Base-by-base conservation (phyloP, 1,140 invertebrate species). In the Drosophila yakuba region DNA sequence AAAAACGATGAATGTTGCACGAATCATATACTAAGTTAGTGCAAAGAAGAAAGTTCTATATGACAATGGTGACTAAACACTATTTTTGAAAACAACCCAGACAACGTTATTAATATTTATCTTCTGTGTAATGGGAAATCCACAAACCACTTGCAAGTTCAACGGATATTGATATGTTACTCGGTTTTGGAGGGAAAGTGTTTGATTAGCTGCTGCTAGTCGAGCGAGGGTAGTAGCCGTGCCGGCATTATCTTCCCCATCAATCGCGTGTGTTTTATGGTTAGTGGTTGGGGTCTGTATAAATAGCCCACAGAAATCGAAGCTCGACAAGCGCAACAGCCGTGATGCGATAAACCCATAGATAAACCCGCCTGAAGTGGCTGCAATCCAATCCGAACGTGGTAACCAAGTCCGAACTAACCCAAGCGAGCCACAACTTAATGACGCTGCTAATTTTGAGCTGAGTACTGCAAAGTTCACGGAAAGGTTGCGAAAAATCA, bases 181-280 rank as follows among this genome's bases (percentile, higher is more conserved):
- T 15, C n/a, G 7, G 39, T 15, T n/a, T 15, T 8, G 39, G 15
- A 44, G 36, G 28, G 41, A 51, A 36, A 41, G 20, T 43, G 25
- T 56, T 15, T 36, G 74, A 74, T 80, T 74, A 69, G 45, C 23
- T 25, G 39, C 74, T 67, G 66, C 74, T 67, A 66, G 56, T 17
- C 32, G 15, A 25, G 20, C 23, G 25, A 12, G 17, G 25, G 14
- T 47, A 56, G 41, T 61, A 23, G 35, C 66, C 17, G 41, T 66
- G 20, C 43, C 28, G 1, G 14, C 36, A 15, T 61, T 62, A 74
- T 50, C 57, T 32, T 10, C n/a, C n/a, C 15, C 35, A 80, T 73
- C 69, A 39, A 73, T 68, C 61, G 50, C 23, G 63, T 73, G 39
- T 56, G 45, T 32, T 76, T 80, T 85, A 84, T 80, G 56, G 51